A percentile compares a stretch with the other conserved stretches of the same genome.
phyloP scores from a whole-genome alignment of 2,113 vertebrate genomes.

The Acanthisitta chloris region DNA sequence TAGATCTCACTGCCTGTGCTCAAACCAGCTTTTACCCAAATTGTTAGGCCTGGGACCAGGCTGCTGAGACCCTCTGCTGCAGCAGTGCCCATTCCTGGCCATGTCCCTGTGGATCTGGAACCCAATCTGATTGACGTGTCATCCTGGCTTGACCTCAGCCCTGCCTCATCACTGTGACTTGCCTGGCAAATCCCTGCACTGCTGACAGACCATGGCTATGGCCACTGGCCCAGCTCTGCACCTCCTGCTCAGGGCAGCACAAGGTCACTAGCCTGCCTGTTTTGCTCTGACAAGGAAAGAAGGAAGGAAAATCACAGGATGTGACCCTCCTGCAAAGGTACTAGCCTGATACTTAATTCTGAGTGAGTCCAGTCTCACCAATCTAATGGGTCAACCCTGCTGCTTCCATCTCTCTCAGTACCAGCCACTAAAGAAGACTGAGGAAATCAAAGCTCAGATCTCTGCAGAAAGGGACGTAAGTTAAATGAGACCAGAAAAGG shows the following conservation, averaged over 20 bases:
- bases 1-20: not conserved
- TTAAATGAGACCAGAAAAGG: not conserved
- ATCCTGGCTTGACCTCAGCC: not conserved
- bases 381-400: not conserved
- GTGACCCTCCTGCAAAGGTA: not conserved
- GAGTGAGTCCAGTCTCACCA: not conserved
- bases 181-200: not conserved
- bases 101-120: not conserved
- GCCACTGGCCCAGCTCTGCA: fast-evolving
- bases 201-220: not conserved
- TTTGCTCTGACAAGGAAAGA: fast-evolving
- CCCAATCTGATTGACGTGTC: not conserved
- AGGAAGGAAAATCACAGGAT: not conserved
- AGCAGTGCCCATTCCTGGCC: not conserved
- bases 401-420: not conserved
- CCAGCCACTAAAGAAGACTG: not conserved
- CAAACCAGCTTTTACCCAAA: not conserved
- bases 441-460: not conserved
- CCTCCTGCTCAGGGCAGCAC: not conserved
- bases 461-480: not conserved
- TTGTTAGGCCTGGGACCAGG: not conserved
- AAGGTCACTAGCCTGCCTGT: not conserved
- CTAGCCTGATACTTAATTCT: not conserved
- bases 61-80: not conserved
- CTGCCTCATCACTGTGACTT: not conserved